Evolutionary conservation across 30 jellyfish, hydroid and myxozoan genomes (phyloP).

Genomic region (Aurelia sp.): DNA sequence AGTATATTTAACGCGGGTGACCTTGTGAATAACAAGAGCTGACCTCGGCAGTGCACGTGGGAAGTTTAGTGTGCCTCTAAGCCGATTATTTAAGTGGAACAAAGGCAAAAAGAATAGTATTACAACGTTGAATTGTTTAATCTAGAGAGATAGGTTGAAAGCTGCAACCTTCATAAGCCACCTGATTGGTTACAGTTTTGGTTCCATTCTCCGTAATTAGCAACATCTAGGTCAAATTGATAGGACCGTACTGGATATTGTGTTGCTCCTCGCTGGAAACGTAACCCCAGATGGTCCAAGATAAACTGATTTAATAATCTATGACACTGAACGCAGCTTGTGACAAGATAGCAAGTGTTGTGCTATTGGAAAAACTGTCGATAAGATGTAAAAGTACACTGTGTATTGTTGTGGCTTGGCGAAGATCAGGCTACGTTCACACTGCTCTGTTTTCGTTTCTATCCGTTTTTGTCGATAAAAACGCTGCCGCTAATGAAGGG

Average conservation of each 20-base stretch:
- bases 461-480: too few species aligned
- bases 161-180: slow-evolving; percentile 36
- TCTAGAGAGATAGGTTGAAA: slow-evolving; percentile 1
- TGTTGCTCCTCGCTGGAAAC: neutral
- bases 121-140: neutral
- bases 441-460: too few species aligned
- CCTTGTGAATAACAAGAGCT: neutral
- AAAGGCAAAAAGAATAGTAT: slow-evolving; percentile 23
- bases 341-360: neutral
- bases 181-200: slow-evolving; percentile 2
- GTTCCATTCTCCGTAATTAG: neutral
- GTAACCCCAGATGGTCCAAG: too few species aligned
- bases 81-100: slow-evolving; percentile 15
- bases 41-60: slow-evolving; percentile 54
- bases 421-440: too few species aligned
- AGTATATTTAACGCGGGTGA: too few species aligned
- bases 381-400: too few species aligned
- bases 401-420: too few species aligned
- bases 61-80: slow-evolving; percentile 38
- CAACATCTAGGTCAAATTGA: slow-evolving; percentile 31
- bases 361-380: too few species aligned
- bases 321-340: neutral
- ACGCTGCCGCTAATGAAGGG: too few species aligned
- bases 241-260: slow-evolving; percentile 9
- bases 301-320: neutral